Base-by-base conservation (phyloP, 2,113 vertebrate species). In the Alaudala cheleensis region DNA sequence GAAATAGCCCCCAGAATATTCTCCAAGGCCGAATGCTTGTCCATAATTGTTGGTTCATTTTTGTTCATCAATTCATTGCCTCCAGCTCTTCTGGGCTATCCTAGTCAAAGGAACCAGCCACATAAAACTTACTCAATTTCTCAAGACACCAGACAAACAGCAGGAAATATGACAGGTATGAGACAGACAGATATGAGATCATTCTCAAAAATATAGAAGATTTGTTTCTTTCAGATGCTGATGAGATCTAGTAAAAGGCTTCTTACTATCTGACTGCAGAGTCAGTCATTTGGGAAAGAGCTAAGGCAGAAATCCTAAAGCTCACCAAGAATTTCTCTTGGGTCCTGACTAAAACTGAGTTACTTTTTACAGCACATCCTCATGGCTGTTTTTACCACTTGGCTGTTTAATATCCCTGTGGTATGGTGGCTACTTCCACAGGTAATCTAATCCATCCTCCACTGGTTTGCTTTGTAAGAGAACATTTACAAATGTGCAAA, bases 401-500 rank as follows among this genome's bases (percentile, higher is more conserved):
- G 26, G 22, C 13, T 83, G 13, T 61, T 44, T 29, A 92, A 64
- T 66, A 87, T 33, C 51, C n/a, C 12, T 37, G 6, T 37, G 25
- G 29, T 42, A 8, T 39, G 22, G 29, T 49, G 17, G 49, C 22
- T 86, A 57, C 47, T 74, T 90, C 40, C 47, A 34, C 21, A 61
- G 44, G 29, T 69, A 96, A 94, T 81, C 47, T 80, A 69, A 96
- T 88, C 91, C 24, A 8, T 24, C 64, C 28, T 73, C 24, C 33
- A 11, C 39, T 42, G 23, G 39, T 89, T 95, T 93, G 34, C 45
- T 82, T 72, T 96, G 37, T 82, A 94, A 93, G 81, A 81, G 71
- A 97, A 65, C 47, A 69, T 91, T 97, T 96, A 71, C 84, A 92
- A 84, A 91, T 81, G 70, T 92, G 57, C 3, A 39, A 96, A 85